phyloP scores from a whole-genome alignment of 2,888 invertebrate species.

The Nyleta sp. region DNA sequence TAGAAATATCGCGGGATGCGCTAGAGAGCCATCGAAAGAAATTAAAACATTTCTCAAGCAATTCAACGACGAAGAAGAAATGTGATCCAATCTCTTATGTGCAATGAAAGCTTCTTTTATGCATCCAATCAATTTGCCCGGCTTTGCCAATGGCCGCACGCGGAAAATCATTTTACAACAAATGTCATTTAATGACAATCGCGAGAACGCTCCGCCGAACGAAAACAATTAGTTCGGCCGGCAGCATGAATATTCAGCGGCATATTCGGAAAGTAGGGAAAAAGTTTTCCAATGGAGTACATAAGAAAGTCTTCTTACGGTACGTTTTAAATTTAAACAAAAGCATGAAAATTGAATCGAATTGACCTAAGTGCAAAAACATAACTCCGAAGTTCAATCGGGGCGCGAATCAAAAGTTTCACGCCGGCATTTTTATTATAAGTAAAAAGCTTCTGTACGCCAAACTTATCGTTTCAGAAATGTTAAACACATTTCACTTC shows the following conservation, averaged over 20 bases:
- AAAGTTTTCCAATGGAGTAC: conserved; percentile 43
- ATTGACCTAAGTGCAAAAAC: conserved; percentile 52
- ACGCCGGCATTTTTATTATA: conserved; percentile 9
- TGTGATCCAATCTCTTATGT: conserved; percentile 44
- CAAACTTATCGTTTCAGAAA: conserved; percentile 35
- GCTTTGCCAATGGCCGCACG: too few relatives aligned
- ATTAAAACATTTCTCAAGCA: conserved; percentile 52
- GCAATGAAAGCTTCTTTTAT: conserved; percentile 43
- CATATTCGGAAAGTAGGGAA: conserved; percentile 37
- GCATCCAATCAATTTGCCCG: conserved; percentile 27
- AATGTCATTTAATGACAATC: conserved; percentile 28
- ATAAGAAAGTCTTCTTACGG: conserved; percentile 23
- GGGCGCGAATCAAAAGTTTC: conserved; percentile 31
- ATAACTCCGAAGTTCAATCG: conserved; percentile 40
- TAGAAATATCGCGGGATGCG: conserved; percentile 1
- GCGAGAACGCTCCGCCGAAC: neutral
- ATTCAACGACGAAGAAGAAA: conserved; percentile 32
- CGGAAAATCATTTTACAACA: conserved; percentile 31
- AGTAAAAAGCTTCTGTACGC: conserved; percentile 26
- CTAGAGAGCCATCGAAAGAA: conserved; percentile 25
- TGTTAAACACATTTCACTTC: conserved; percentile 24
- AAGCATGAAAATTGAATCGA: conserved; percentile 54
- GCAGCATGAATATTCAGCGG: conserved; percentile 43
- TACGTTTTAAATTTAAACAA: conserved; percentile 46
- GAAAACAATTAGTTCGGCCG: conserved; percentile 40